Conservation (phyloP, 2,113 vertebrate genomes). For the Vombatus ursinus region DNA sequence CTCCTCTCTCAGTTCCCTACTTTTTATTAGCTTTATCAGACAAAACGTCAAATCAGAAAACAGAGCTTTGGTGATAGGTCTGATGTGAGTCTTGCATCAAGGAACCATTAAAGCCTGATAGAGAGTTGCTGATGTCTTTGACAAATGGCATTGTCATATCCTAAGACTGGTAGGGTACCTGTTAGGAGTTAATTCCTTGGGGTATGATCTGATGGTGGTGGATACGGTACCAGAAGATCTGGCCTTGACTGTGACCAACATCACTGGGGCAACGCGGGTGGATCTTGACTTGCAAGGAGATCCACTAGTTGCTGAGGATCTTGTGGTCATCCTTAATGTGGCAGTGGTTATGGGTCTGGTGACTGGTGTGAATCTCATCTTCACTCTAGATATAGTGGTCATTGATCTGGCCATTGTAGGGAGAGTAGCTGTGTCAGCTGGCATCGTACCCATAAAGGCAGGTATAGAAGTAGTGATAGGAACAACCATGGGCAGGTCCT, state of each 20-base stretch:
- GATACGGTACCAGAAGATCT: not conserved
- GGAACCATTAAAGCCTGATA: not conserved
- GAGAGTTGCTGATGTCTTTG: not conserved
- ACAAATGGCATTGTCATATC: not conserved
- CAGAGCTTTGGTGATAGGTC: not conserved
- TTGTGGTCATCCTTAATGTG: not conserved
- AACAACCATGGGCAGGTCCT: not conserved
- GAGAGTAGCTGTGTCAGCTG: constrained; percentile 32
- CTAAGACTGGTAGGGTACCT: constrained; percentile 46
- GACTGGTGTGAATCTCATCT: not conserved
- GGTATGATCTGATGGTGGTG: not conserved
- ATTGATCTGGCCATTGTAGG: constrained; percentile 30
- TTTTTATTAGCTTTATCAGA: not conserved
- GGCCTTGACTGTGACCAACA: not conserved
- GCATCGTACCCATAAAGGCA: not conserved
- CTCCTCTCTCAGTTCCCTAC: not conserved
- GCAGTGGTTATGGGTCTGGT: not conserved
- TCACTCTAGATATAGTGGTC: constrained; percentile 23
- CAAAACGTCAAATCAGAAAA: not conserved
- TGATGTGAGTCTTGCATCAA: not conserved
- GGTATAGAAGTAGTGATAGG: constrained; percentile 5
- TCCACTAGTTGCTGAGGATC: not conserved
- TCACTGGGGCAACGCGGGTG: not conserved
- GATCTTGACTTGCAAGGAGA: not conserved
- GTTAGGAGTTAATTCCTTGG: constrained; percentile 41